Evolutionary conservation across 1,140 invertebrate genomes (phyloP).

Genomic region (Dolichoris vasculosae): DNA sequence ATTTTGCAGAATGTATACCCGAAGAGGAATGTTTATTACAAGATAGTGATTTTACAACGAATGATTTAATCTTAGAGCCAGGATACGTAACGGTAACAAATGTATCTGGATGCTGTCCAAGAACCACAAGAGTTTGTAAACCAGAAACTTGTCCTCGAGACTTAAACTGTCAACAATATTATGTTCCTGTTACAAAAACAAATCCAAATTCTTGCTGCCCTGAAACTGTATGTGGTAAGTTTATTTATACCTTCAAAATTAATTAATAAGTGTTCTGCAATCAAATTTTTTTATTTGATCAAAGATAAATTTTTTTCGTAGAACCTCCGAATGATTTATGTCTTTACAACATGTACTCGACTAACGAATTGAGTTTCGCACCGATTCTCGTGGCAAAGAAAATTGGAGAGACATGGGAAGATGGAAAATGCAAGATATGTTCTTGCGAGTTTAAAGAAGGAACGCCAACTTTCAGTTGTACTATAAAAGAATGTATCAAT

Average conservation of each 20-base stretch:
- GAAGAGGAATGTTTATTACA: conserved; percentile 79
- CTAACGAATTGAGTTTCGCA: conserved; percentile 62
- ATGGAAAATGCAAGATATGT: conserved; percentile 81
- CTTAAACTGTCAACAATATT: conserved; percentile 77
- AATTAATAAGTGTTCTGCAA: not conserved
- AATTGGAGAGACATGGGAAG: conserved; percentile 79
- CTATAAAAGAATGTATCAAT: conserved; percentile 70
- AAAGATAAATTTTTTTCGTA: conserved; percentile 60
- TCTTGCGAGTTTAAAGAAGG: conserved; percentile 71
- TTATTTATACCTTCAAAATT: not conserved
- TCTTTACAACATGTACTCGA: conserved; percentile 77
- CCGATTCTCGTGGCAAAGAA: conserved; percentile 74
- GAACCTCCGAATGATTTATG: conserved; percentile 82
- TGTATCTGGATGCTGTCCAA: conserved; percentile 82
- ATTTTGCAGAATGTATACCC: conserved; percentile 79
- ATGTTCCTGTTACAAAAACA: conserved; percentile 72
- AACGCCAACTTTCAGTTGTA: conserved; percentile 65
- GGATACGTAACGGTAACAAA: conserved; percentile 78
- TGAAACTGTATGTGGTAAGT: conserved; percentile 78
- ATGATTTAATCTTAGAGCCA: conserved; percentile 72
- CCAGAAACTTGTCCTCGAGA: conserved; percentile 77
- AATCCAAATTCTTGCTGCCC: conserved; percentile 79
- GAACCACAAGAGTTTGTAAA: conserved; percentile 77
- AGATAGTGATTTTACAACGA: conserved; percentile 66
- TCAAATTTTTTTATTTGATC: not conserved